Evolutionary conservation across 1,140 invertebrate species (phyloP), one percentile per base, ranked within the genome.

Genomic region (Leptinotarsa undecemlineata): DNA sequence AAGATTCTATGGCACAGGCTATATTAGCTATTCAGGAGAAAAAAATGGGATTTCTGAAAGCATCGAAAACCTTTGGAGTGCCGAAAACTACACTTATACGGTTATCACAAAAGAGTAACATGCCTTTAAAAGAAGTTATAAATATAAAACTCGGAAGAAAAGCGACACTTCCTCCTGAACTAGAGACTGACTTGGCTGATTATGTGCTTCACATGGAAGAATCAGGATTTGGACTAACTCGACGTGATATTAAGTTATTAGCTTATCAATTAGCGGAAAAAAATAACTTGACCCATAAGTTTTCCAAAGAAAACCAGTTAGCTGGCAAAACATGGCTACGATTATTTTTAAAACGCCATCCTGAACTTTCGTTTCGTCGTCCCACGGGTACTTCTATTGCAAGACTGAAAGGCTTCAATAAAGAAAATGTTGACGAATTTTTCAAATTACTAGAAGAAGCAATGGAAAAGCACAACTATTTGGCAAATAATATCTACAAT

Each of bases 401-500:
- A 21, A 57, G 47, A 26, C 17, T n/a, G 17, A 61, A 61, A 51
- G 42, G 68, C 20, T 74, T 74, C 71, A 63, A 48, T 26, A 33
- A 11, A 17, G n/a, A 62, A 62, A 73, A 76, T 61, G 48, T 60
- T 19, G 47, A 76, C 20, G 47, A 5, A 47, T 73, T 68, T 69
- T 76, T 74, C 42, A 72, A 73, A 13, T 20, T 68, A 5, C n/a
- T 76, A 42, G 72, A 76, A 47, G 26, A 15, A 19, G n/a, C 70
- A 48, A 62, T 61, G 42, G 15, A 72, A 20, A 26, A 75, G 51
- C 20, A 19, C 48, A 48, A 70, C 14, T 70, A 20, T 70, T 11
- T 26, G 33, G 42, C 68, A 4, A 21, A 69, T n/a, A 69, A 78
- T 66, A 79, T 85, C 42, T 85, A 77, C 69, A 85, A 85, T 75